Conservation (phyloP, 1,140 invertebrate species). For the Gyrodactylus bullatarudis region DNA sequence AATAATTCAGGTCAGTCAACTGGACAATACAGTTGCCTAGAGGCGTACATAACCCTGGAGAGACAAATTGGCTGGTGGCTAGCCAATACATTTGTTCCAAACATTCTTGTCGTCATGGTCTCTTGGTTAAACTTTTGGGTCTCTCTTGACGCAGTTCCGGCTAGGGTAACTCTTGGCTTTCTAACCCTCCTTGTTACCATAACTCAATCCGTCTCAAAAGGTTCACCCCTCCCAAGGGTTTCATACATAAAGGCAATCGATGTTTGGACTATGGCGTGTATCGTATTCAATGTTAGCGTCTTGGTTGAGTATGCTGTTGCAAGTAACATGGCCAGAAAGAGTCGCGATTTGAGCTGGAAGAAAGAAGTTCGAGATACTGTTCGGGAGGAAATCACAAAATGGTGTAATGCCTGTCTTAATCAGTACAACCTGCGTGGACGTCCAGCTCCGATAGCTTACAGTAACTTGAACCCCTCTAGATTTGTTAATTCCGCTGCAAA, state of each 20-base stretch:
- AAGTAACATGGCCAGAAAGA: not conserved
- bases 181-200: not conserved
- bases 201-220: not conserved
- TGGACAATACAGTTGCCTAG: not conserved
- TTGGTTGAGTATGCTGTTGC: constrained; percentile 5
- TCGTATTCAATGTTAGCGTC: not conserved
- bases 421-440: not conserved
- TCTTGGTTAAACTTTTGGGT: constrained; percentile 7
- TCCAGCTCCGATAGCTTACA: not conserved
- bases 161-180: constrained; percentile 2
- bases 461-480: not conserved
- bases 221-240: not conserved
- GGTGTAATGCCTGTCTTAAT: not conserved
- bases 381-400: constrained; percentile 1
- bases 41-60: not conserved
- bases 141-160: not conserved
- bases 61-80: constrained; percentile 3
- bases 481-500: not conserved
- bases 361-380: not conserved
- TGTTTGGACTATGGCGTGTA: constrained; percentile 4
- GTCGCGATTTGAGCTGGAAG: not conserved
- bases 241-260: constrained; percentile 7
- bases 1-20: not conserved
- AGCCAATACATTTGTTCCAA: constrained; percentile 2
- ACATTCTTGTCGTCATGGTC: constrained; percentile 4